Conservation (phyloP, 1,140 invertebrate species). For the Drosophila orosa region DNA sequence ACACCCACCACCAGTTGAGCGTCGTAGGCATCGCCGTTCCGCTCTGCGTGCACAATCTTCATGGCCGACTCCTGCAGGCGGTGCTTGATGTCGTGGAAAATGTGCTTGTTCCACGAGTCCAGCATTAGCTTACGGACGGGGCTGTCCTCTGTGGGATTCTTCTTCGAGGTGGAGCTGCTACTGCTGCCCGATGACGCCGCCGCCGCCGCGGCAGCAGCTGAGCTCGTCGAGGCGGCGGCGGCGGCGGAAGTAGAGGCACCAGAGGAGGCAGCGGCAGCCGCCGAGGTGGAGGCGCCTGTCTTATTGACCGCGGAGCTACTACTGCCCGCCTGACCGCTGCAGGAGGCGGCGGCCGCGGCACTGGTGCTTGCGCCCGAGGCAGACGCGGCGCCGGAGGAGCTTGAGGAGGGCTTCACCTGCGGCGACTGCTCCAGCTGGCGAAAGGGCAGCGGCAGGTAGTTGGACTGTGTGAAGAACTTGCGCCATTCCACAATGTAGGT, state of each 20-base stretch:
- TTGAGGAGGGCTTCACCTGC: constrained; percentile 76
- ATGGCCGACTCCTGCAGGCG: constrained; percentile 97
- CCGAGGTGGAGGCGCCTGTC: constrained; percentile 58
- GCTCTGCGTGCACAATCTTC: constrained; percentile 97
- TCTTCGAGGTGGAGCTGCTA: constrained; percentile 85
- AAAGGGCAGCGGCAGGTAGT: constrained; percentile 98
- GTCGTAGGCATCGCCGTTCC: constrained; percentile 98
- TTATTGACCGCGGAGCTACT: constrained; percentile 56
- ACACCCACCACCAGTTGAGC: constrained; percentile 98
- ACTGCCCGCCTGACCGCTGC: constrained; percentile 27
- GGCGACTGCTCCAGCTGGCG: constrained; percentile 94
- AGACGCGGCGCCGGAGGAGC: constrained; percentile 50
- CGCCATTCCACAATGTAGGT: constrained; percentile 98
- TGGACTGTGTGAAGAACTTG: constrained; percentile 98
- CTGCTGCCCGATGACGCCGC: constrained; percentile 50
- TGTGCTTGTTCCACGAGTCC: constrained; percentile 98
- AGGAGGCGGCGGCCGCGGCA: constrained; percentile 57
- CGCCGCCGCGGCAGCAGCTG: constrained; percentile 81
- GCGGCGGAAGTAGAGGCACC: constrained; percentile 75
- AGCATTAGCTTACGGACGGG: constrained; percentile 97
- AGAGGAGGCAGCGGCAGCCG: constrained; percentile 73
- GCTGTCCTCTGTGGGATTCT: constrained; percentile 92
- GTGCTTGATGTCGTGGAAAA: constrained; percentile 98
- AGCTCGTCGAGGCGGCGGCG: constrained; percentile 76
- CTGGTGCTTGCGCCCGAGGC: constrained; percentile 49